Percentiles rank a stretch among this genome's conserved stretches.
Conservation (phyloP, 2,888 invertebrate species). For the Caprella mutica region DNA sequence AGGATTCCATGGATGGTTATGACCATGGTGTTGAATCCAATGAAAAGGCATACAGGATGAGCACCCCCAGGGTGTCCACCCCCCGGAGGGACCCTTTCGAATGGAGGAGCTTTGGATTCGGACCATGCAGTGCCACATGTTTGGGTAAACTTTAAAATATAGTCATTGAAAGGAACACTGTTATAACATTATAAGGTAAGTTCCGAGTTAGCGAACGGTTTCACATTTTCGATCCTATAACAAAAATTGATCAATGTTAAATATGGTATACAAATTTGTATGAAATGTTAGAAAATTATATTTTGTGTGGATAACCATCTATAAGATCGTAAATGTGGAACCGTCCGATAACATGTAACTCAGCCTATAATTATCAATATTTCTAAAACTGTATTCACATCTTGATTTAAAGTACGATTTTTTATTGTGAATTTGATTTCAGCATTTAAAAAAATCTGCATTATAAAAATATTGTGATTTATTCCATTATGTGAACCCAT, state of each 20-base stretch:
- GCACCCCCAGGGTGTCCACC: not conserved
- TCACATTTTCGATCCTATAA: too few relatives aligned
- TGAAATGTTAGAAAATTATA: not conserved
- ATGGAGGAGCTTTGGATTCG: constrained; percentile 80
- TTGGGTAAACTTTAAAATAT: too few relatives aligned
- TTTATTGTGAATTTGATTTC: constrained; percentile 14
- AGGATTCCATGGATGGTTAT: too few relatives aligned
- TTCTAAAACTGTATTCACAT: not conserved
- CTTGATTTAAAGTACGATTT: constrained; percentile 6
- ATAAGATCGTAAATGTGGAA: not conserved
- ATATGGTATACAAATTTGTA: not conserved
- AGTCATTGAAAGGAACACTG: too few relatives aligned
- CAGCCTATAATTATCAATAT: not conserved
- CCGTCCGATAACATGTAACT: too few relatives aligned
- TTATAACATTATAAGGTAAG: too few relatives aligned
- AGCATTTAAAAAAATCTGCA: not conserved
- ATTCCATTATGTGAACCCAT: not conserved
- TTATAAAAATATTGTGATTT: not conserved
- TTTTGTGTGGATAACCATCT: not conserved
- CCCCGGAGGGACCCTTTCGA: constrained; percentile 54
- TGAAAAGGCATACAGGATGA: constrained; percentile 9
- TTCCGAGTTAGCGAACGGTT: too few relatives aligned
- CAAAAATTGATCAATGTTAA: too few relatives aligned
- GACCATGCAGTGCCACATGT: constrained; percentile 87
- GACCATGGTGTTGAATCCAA: too few relatives aligned